A percentile compares a stretch with the other conserved stretches of the same genome.
Evolutionary conservation across 2,113 vertebrate genomes (phyloP).

Genomic region (Zapornia atra): DNA sequence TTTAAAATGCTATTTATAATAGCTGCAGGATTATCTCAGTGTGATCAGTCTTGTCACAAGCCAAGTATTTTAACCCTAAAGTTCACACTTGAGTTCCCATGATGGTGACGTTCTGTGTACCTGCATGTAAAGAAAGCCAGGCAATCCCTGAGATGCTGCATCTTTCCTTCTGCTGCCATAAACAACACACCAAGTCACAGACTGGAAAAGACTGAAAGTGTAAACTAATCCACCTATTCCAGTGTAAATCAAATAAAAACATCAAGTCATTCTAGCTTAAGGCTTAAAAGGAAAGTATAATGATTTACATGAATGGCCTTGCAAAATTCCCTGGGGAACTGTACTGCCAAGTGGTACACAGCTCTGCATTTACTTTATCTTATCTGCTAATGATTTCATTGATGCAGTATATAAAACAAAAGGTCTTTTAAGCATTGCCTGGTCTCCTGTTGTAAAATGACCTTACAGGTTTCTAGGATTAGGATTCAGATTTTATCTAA

Average conservation of each 20-base stretch:
- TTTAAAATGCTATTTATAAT: background rate
- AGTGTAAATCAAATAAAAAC: background rate
- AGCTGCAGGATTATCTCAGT: background rate
- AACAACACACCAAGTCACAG: background rate
- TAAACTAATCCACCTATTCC: background rate
- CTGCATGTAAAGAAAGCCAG: background rate
- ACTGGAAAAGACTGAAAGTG: background rate
- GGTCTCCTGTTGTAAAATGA: constrained; percentile 36
- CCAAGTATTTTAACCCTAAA: background rate
- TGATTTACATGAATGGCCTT: background rate
- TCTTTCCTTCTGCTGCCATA: background rate
- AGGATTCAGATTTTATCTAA: background rate
- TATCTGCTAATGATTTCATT: constrained; percentile 38
- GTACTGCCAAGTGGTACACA: background rate
- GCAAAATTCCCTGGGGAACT: background rate
- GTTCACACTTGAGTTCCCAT: background rate
- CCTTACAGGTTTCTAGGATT: background rate
- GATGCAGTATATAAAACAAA: background rate
- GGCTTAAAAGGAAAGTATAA: background rate
- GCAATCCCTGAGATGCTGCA: background rate
- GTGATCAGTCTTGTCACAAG: background rate
- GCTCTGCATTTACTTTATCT: background rate
- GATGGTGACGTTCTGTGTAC: rapidly evolving
- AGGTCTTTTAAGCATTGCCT: background rate
- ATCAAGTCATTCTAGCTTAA: background rate